phyloP scores from a whole-genome alignment of 2,888 invertebrate species.

The Homarus gammarus region DNA sequence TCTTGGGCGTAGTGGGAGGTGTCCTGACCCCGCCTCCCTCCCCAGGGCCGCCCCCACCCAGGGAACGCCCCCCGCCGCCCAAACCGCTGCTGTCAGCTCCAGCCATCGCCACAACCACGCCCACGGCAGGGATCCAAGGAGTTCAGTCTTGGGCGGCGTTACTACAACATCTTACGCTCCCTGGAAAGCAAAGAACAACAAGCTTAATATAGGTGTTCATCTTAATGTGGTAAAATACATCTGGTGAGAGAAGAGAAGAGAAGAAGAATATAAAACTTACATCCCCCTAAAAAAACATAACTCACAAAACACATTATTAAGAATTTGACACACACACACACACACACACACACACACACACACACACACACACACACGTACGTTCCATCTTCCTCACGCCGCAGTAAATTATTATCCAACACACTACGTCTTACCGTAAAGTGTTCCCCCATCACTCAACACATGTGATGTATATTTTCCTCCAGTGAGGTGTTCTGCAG shows the following conservation, averaged over 20 bases:
- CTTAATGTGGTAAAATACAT: neutral
- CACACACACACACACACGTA: too few relatives aligned
- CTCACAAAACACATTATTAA: too few relatives aligned
- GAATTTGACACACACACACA: neutral
- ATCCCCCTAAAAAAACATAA: too few relatives aligned
- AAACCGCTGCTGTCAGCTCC: slow-evolving; percentile 56
- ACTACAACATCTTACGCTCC: slow-evolving; percentile 4
- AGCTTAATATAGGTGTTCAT: neutral
- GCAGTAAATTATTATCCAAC: too few relatives aligned
- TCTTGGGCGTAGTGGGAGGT: slow-evolving; percentile 89
- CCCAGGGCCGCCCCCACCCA: slow-evolving; percentile 86
- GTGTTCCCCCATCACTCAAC: too few relatives aligned
- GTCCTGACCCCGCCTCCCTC: slow-evolving; percentile 82
- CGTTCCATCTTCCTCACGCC: too few relatives aligned
- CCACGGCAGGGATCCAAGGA: slow-evolving; percentile 4
- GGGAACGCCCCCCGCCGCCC: slow-evolving; percentile 78
- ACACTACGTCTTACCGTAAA: too few relatives aligned
- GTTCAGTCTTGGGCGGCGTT: slow-evolving; percentile 14
- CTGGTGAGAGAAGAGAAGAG: too few relatives aligned
- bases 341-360: too few relatives aligned
- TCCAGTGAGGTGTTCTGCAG: too few relatives aligned
- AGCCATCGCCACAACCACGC: slow-evolving; percentile 48
- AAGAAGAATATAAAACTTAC: slow-evolving; percentile 7
- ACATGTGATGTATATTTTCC: too few relatives aligned
- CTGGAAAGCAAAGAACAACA: slow-evolving; percentile 5